Evolutionary conservation across 2,888 invertebrate species (phyloP), one percentile per base, ranked within the genome.

Genomic region (Euplexia lucipara): DNA sequence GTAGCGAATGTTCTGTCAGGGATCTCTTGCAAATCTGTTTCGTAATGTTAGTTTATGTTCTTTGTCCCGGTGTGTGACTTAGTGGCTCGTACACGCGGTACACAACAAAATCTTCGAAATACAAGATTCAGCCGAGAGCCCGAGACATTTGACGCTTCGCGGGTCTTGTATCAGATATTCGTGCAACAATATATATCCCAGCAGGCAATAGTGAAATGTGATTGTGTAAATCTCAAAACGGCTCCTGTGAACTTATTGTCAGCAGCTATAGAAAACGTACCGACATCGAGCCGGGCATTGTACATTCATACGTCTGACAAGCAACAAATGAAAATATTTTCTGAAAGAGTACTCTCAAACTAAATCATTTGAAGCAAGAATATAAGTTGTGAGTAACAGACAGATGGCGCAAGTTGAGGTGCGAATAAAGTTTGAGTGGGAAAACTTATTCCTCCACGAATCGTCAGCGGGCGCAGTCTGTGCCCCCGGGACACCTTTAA

Each of bases 401-500:
- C 88, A 88, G 90, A 90, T 88, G 88, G 90, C 82, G 83, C 85
- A 86, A 88, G 68, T 88, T 85, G 92, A 94, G 95, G 95, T 94
- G 94, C 91, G 91, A 94, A 94, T 92, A 92, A 95, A 94, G 91
- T 94, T 95, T 90, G 92, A 94, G 94, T 93, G 92, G 92, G 92
- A 95, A 95, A 95, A 95, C 90, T 93, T 93, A 91, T 92, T 91
- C 92, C 75, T 88, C 49, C 49, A 45, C 88, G 90, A 90, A 91
- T 90, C 90, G 90, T 83, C 88, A 87, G 89, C 86, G 78, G 81
- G 81, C 83, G 81, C 85, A 87, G 90, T 90, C 89, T 90, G 84
- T 90, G 88, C 92, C 94, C 92, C 72, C 86, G 90, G 92, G 93
- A 88, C 88, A 91, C 91, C 91, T 93, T 90, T 90, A 93, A 92